Percentiles rank a stretch among this genome's conserved stretches.
Evolutionary conservation across 2,888 invertebrate genomes (phyloP).

Genomic region (Parascotia fuliginaria): DNA sequence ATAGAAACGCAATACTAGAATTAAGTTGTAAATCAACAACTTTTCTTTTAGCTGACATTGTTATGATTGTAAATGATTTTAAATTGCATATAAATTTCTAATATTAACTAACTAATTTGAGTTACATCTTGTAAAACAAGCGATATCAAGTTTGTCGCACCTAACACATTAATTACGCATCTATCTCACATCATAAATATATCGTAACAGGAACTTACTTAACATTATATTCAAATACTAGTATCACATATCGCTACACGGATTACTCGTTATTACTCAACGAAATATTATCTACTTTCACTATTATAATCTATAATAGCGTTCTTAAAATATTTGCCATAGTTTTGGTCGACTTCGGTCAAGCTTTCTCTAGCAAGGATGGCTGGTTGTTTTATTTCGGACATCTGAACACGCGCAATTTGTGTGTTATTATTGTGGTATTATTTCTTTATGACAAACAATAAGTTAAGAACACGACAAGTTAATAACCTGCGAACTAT

Average conservation of each 20-base stretch:
- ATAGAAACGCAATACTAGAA: too few relatives aligned
- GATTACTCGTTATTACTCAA: slow-evolving; percentile 42
- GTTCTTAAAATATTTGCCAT: slow-evolving; percentile 46
- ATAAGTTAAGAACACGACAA: not conserved
- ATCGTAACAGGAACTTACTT: slow-evolving; percentile 25
- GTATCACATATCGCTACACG: slow-evolving; percentile 26
- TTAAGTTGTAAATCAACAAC: too few relatives aligned
- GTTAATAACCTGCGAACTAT: not conserved
- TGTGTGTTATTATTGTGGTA: not conserved
- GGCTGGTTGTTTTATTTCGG: not conserved
- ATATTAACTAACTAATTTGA: too few relatives aligned
- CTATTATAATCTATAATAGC: slow-evolving; percentile 36
- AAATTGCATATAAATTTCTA: too few relatives aligned
- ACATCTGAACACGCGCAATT: too few relatives aligned
- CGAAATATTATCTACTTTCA: slow-evolving; percentile 40
- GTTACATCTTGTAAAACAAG: too few relatives aligned
- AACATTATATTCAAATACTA: slow-evolving; percentile 18
- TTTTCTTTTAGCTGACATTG: too few relatives aligned
- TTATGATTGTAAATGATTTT: too few relatives aligned
- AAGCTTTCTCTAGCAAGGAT: slow-evolving; percentile 39
- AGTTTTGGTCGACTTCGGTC: slow-evolving; percentile 31
- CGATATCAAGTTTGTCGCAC: not conserved
- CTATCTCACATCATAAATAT: not conserved
- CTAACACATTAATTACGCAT: slow-evolving; percentile 4
- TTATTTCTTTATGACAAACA: too few relatives aligned